Evolutionary conservation across 1,140 invertebrate species (phyloP), one percentile per base, ranked within the genome.

Genomic region (Adelges cooleyi): DNA sequence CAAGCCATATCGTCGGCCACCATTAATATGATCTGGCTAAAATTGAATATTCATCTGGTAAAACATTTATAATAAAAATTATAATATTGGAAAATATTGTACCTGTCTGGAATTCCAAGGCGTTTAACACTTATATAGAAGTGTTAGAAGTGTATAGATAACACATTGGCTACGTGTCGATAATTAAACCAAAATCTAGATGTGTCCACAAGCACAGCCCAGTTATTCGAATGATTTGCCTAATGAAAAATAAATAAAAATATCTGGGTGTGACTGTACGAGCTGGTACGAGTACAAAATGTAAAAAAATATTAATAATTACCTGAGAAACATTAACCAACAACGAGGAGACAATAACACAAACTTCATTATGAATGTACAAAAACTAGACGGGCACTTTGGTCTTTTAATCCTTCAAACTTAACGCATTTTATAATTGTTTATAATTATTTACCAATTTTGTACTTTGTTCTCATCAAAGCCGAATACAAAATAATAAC

Each of bases 121-220:
- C 95, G 80, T 77, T 99, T 99, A 0, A 99, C 93, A 74, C 93
- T 97, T 0, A 95, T 82, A 74, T 99, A 99, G 71, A n/a, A n/a
- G n/a, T n/a, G n/a, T n/a, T n/a, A n/a, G n/a, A n/a, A n/a, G n/a
- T n/a, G n/a, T n/a, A 99, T 93, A 0, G 95, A 98, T 38, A 99
- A 77, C 0, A 98, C 96, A 77, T 99, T 99, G 1, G 96, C 94
- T 13, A 98, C 94, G 84, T 99, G 97, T 36, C 97, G 82, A 75
- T 99, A 99, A 76, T 99, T 99, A 71, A 98, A 99, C 96, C 96
- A 99, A 78, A 98, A 99, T 65, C 95, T 78, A 2, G 95, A 98
- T 0, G 95, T 97, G 74, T 98, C 94, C 0, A 99, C 95, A 65
- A 99, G 77, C 13, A 99, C 95, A 3, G 96, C 96, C 96, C 96